phyloP scores from a whole-genome alignment of 1,140 invertebrate species.

The Neodiprion pinetum region DNA sequence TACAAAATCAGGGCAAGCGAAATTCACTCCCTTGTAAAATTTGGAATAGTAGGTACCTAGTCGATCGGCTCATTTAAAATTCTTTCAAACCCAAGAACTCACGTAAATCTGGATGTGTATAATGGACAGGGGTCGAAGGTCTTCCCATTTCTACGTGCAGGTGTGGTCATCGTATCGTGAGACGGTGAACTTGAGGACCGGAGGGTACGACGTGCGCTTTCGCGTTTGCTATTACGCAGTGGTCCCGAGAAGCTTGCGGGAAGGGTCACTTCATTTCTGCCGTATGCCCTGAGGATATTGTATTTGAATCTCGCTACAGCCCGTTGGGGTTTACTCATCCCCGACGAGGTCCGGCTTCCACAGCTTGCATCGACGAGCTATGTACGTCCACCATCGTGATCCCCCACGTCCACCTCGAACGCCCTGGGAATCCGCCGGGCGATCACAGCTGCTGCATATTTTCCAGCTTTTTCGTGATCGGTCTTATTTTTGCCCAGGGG shows the following conservation, averaged over 20 bases:
- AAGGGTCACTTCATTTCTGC: constrained; percentile 26
- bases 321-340: constrained; percentile 16
- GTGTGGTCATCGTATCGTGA: background rate
- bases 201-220: background rate
- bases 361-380: background rate
- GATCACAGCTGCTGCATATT: constrained; percentile 39
- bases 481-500: too few species aligned
- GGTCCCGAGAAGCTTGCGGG: constrained; percentile 8
- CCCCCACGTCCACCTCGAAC: constrained; percentile 28
- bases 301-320: constrained; percentile 39
- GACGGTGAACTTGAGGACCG: background rate
- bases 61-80: background rate
- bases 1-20: too few species aligned
- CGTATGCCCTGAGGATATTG: constrained; percentile 38
- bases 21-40: too few species aligned
- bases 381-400: constrained; percentile 8
- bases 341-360: background rate
- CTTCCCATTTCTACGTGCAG: background rate
- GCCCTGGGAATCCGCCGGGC: constrained; percentile 35
- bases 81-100: background rate
- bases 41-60: too few species aligned
- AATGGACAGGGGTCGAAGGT: background rate
- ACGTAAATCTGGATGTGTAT: background rate
- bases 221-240: background rate
- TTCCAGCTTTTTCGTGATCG: constrained; percentile 19